These are phyloP conservation scores for Drosophila seguyi DNA, from an alignment of 1,140 invertebrate species.

Conservation along the genomic window DNA sequence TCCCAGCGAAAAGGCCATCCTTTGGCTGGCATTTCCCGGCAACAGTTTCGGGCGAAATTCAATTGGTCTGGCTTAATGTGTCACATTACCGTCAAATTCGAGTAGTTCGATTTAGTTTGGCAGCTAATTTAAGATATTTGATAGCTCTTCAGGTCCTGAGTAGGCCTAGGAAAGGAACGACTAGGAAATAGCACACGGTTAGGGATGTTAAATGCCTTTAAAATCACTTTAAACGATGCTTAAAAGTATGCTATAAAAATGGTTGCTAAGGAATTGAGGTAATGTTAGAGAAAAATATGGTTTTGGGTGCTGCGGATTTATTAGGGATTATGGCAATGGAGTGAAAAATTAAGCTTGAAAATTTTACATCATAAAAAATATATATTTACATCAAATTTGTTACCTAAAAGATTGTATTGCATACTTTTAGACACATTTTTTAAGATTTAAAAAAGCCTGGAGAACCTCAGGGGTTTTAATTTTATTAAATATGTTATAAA, in stretches of 20 bases:
- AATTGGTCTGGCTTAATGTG: constrained; percentile 36
- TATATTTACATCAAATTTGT: accelerated
- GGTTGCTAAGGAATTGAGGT: background rate
- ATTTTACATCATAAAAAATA: too few relatives aligned
- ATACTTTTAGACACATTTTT: background rate
- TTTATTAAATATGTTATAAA: background rate
- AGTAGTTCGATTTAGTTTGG: constrained; percentile 27
- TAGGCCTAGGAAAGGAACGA: background rate
- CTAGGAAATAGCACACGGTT: background rate
- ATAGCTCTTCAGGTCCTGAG: background rate
- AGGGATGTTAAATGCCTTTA: background rate
- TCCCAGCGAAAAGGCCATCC: constrained; percentile 19
- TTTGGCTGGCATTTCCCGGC: constrained; percentile 6
- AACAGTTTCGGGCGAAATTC: constrained; percentile 28
- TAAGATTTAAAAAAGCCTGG: background rate
- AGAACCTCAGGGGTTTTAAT: background rate
- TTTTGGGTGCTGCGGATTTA: too few relatives aligned
- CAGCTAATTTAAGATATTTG: constrained; percentile 32
- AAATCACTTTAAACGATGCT: background rate
- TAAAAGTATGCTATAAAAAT: too few relatives aligned
- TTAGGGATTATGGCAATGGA: too few relatives aligned
- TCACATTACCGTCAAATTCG: constrained; percentile 21
- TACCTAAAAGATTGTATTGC: background rate
- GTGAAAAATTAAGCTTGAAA: too few relatives aligned
- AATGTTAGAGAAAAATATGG: background rate